Evolutionary conservation across 2,113 vertebrate genomes (phyloP), one percentile per base, ranked within the genome.

Genomic region (Solea senegalensis): DNA sequence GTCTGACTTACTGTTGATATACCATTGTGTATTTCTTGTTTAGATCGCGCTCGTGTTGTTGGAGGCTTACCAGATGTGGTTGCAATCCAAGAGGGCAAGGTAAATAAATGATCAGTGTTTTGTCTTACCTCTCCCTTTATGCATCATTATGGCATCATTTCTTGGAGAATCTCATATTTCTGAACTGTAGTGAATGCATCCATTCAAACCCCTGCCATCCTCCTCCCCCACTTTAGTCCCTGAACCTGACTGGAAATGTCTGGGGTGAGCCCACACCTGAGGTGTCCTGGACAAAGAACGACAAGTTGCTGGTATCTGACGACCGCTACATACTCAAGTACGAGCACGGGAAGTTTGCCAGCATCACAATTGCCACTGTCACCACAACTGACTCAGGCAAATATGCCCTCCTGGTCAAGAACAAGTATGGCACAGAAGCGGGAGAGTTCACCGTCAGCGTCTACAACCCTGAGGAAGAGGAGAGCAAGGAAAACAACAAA

Each of bases 41-140:
- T 86, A 99, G 98, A 99, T 91, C 96, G 98, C 1, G 98, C 98
- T 59, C 95, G 98, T 15, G 97, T 99, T 40, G 55, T 98, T 85
- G 98, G 98, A 65, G 97, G 98, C 26, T 92, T 99, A 90, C 98
- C 98, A 1, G 98, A 99, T 63, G 97, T 98, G 85, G 98, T 99
- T 89, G 96, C 98, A 59, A 98, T 99, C 90, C 97, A 99, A 78
- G 95, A 99, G 88, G 97, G 98, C 93, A 99, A 99, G 97, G 98
- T 98, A 95, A 91, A 78, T 54, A 58, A 69, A 59, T 16, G 53
- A 5, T 49, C 43, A 15, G 49, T 34, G 41, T 48, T 12, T 45
- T 26, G 16, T 41, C 21, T 28, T 43, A 15, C 11, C 14, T 28
- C 39, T 2, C 16, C 12, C 11, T 45, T 52, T 46, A 5, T 27